phyloP scores from a whole-genome alignment of 1,140 invertebrate genomes.

The Camponotus floridanus region DNA sequence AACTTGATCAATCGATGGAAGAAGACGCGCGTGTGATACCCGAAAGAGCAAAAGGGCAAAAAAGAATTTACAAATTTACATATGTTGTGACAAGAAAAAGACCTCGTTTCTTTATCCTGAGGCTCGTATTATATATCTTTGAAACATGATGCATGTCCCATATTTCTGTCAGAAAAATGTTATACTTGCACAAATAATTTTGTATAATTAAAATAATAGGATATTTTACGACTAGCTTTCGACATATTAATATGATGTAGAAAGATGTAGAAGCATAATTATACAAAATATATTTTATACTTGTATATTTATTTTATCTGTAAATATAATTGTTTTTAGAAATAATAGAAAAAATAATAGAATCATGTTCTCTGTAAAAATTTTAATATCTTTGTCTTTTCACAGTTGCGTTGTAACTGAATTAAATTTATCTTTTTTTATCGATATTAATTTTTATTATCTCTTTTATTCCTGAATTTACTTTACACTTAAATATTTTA shows the following conservation, averaged over 20 bases:
- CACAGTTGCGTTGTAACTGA: not conserved
- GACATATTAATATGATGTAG: not conserved
- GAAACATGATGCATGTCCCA: not conserved
- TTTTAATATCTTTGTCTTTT: not conserved
- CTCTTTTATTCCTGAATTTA: not conserved
- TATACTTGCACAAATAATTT: not conserved
- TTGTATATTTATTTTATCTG: slow-evolving; percentile 4
- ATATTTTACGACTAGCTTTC: not conserved
- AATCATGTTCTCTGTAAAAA: not conserved
- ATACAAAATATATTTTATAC: not conserved
- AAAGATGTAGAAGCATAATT: not conserved
- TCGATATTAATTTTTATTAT: not conserved
- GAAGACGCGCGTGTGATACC: not conserved
- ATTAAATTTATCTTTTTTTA: not conserved
- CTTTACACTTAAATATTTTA: not conserved
- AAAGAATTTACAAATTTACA: not conserved
- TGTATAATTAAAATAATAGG: slow-evolving; percentile 1
- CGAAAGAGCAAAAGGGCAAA: not conserved
- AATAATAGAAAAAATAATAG: not conserved
- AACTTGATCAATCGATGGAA: not conserved
- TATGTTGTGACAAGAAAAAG: not conserved
- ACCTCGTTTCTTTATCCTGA: not conserved
- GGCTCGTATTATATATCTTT: not conserved
- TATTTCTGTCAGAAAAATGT: not conserved
- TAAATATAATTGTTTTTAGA: slow-evolving; percentile 2